A percentile compares a stretch with the other conserved stretches of the same genome.
Conservation (phyloP, 2,113 vertebrate genomes). For the Microtus richardsoni region DNA sequence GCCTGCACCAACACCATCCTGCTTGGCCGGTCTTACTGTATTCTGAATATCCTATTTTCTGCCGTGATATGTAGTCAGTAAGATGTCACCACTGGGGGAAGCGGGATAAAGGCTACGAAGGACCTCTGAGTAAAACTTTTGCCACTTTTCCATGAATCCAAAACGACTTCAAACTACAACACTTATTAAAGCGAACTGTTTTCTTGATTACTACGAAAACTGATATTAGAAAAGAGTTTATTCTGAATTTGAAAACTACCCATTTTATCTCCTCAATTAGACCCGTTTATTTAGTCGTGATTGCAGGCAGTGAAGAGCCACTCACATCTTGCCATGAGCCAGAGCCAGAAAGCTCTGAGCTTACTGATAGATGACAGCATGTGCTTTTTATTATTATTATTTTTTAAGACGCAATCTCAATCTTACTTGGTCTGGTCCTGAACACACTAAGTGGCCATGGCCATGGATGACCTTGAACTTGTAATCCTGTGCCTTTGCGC, state of each 20-base stretch:
- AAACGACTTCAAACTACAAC: conserved; percentile 35
- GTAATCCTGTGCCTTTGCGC: neutral
- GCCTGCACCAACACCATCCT: neutral
- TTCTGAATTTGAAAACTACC: neutral
- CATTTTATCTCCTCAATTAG: neutral
- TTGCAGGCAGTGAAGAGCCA: neutral
- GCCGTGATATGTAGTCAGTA: neutral
- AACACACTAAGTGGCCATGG: neutral
- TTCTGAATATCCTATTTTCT: neutral
- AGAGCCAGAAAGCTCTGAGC: neutral
- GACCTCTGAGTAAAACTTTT: neutral
- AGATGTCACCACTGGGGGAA: neutral
- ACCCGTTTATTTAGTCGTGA: neutral
- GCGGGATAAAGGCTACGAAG: neutral
- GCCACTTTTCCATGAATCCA: neutral
- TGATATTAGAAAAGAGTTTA: conserved; percentile 9
- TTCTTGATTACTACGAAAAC: conserved; percentile 5
- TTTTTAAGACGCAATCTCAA: too few relatives aligned
- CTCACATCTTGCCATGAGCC: neutral
- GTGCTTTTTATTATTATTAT: neutral
- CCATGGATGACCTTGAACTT: neutral
- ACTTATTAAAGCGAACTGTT: conserved; percentile 18
- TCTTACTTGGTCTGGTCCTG: neutral
- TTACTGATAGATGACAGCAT: too few relatives aligned
- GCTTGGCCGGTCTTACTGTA: neutral